These are phyloP conservation scores for Oegoconia quadripuncta DNA, from an alignment of 2,888 invertebrate species.

Conservation along the genomic window DNA sequence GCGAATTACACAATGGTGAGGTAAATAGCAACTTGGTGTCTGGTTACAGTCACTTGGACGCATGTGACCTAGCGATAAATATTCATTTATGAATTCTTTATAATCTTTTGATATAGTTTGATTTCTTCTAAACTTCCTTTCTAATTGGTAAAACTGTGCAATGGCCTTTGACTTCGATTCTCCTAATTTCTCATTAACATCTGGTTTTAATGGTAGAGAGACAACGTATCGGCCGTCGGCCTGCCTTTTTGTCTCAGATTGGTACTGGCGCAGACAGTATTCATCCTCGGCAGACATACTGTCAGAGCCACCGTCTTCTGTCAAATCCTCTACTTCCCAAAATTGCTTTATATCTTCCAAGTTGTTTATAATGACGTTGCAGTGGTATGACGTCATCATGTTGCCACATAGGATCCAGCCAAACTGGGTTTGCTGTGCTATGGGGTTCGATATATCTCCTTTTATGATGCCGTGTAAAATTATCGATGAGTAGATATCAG, in stretches of 20 bases:
- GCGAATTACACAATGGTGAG: conserved; percentile 12
- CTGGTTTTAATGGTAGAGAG: conserved; percentile 6
- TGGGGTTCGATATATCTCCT: conserved; percentile 11
- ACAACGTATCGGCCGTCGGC: conserved; percentile 13
- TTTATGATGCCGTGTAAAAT: conserved; percentile 13
- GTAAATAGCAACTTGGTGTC: conserved; percentile 3
- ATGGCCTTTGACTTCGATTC: conserved; percentile 13
- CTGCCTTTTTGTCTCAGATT: conserved; percentile 8
- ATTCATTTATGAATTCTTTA: too few species aligned
- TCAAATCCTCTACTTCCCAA: conserved; percentile 16
- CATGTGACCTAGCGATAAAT: conserved; percentile 3
- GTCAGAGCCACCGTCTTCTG: conserved; percentile 2
- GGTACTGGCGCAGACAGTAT: conserved; percentile 10
- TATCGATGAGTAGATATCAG: too few species aligned
- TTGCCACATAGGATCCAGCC: conserved; percentile 21
- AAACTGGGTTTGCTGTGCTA: conserved; percentile 23
- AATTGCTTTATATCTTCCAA: conserved; percentile 13
- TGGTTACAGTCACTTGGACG: not conserved
- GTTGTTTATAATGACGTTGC: conserved; percentile 14
- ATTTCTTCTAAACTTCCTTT: too few species aligned
- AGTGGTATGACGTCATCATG: conserved; percentile 12
- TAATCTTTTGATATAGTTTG: too few species aligned
- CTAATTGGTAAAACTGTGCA: conserved; percentile 7
- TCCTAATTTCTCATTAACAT: conserved; percentile 12
- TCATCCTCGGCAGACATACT: conserved; percentile 10